Conservation (phyloP, 2,888 invertebrate genomes). For the Diaprepes abbreviatus region DNA sequence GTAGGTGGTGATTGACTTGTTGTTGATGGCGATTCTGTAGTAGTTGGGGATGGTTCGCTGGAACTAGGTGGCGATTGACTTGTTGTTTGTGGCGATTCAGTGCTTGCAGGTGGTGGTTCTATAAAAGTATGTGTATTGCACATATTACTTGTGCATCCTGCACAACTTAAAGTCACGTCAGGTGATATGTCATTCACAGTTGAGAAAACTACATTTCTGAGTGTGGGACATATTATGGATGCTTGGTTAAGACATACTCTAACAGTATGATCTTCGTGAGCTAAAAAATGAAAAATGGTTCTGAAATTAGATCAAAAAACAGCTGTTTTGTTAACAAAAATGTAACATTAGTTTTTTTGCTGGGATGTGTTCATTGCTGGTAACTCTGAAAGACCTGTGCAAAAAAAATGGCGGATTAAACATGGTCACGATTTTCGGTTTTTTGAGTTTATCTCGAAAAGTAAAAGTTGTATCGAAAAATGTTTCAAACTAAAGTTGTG, state of each 20-base stretch:
- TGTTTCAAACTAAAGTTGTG: no score
- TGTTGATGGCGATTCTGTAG: background rate
- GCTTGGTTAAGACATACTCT: constrained; percentile 36
- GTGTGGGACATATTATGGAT: constrained; percentile 30
- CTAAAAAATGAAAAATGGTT: no score
- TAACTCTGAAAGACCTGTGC: no score
- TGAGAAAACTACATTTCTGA: constrained; percentile 26
- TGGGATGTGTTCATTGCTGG: no score
- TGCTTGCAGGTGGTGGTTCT: background rate
- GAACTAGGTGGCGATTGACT: background rate
- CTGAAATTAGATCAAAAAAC: no score
- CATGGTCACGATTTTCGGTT: no score
- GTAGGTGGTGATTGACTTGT: background rate
- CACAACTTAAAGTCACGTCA: constrained; percentile 28
- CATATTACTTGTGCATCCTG: constrained; percentile 20
- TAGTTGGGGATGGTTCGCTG: background rate
- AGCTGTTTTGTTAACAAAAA: no score
- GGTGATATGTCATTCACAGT: constrained; percentile 27
- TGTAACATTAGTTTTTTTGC: no score
- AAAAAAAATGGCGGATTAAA: no score
- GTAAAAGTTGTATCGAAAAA: no score
- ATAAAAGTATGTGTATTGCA: constrained; percentile 29
- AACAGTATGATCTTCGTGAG: constrained; percentile 31
- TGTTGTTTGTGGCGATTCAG: background rate
- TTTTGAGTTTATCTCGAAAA: no score